A percentile compares a stretch with the other conserved stretches of the same genome.
These are phyloP conservation scores for Lycophotia porphyrea DNA, from an alignment of 2,888 invertebrate species.

Conservation along the genomic window DNA sequence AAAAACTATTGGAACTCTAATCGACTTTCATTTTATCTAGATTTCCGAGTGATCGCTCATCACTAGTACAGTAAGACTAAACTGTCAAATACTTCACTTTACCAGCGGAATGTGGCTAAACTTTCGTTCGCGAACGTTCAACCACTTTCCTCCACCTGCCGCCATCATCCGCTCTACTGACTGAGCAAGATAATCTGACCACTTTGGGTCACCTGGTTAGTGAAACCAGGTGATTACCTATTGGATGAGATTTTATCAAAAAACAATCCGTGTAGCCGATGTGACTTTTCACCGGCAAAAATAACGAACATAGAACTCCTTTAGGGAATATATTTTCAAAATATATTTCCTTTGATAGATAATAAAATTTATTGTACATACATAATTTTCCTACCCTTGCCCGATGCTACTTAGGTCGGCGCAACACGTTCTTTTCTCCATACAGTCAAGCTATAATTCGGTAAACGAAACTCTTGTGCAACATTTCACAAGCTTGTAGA, in stretches of 20 bases:
- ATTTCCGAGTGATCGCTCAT: constrained; percentile 43
- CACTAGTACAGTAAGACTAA: constrained; percentile 8
- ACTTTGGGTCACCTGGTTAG: constrained; percentile 56
- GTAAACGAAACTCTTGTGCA: not conserved
- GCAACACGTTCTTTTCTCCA: not conserved
- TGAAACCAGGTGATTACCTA: constrained; percentile 22
- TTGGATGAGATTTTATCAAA: constrained; percentile 6
- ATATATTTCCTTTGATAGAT: too few species aligned
- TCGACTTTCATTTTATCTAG: constrained; percentile 34
- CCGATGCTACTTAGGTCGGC: not conserved
- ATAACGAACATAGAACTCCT: not conserved
- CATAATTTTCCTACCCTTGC: not conserved
- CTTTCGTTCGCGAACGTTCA: constrained; percentile 52
- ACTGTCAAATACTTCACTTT: constrained; percentile 21
- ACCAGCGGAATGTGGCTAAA: constrained; percentile 39
- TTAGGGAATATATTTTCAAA: not conserved
- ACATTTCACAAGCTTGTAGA: not conserved
- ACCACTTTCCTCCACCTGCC: constrained; percentile 59
- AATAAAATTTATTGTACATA: too few species aligned
- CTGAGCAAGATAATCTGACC: constrained; percentile 49
- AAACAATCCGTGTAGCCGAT: not conserved
- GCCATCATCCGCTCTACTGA: constrained; percentile 62
- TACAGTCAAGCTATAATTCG: not conserved
- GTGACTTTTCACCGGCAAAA: not conserved
- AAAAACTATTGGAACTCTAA: constrained; percentile 13